These are phyloP conservation scores for Argentina silus DNA, from an alignment of 2,797 vertebrate genomes.

Conservation along the genomic window DNA sequence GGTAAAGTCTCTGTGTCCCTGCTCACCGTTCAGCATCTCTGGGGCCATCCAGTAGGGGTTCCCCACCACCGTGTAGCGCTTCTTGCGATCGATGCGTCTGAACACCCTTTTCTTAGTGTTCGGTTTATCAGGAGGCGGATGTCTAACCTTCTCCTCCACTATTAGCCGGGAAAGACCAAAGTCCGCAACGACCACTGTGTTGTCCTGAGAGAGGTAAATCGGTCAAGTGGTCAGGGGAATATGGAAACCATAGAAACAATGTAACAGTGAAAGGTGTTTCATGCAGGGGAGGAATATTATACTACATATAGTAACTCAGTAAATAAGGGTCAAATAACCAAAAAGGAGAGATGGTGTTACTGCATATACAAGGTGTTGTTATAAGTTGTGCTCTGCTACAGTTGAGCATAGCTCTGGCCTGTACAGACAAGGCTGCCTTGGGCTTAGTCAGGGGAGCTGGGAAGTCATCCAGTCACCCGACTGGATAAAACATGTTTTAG, in stretches of 20 bases:
- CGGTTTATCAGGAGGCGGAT: constrained; percentile 80
- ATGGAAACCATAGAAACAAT: neutral
- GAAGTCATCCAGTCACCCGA: neutral
- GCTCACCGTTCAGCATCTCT: constrained; percentile 93
- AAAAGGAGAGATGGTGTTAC: neutral
- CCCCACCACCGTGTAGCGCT: constrained; percentile 93
- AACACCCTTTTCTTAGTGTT: constrained; percentile 86
- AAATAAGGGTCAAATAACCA: neutral
- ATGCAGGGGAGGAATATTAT: neutral
- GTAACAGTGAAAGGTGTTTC: neutral
- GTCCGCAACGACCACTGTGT: constrained; percentile 93
- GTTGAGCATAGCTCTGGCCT: neutral
- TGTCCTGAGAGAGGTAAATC: constrained; percentile 76
- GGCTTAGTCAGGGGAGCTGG: neutral
- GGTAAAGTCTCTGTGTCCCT: no score
- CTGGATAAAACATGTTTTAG: neutral
- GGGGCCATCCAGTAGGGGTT: constrained; percentile 98
- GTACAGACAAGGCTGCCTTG: constrained; percentile 8
- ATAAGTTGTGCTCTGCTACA: neutral
- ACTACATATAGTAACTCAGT: neutral
- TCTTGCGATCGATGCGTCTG: constrained; percentile 87
- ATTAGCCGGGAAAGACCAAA: constrained; percentile 91
- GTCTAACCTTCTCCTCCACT: constrained; percentile 87
- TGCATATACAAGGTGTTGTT: neutral
- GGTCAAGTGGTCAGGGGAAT: neutral